Evolutionary conservation across 2,888 invertebrate genomes (phyloP).

Genomic region (Entomobrya proxima): DNA sequence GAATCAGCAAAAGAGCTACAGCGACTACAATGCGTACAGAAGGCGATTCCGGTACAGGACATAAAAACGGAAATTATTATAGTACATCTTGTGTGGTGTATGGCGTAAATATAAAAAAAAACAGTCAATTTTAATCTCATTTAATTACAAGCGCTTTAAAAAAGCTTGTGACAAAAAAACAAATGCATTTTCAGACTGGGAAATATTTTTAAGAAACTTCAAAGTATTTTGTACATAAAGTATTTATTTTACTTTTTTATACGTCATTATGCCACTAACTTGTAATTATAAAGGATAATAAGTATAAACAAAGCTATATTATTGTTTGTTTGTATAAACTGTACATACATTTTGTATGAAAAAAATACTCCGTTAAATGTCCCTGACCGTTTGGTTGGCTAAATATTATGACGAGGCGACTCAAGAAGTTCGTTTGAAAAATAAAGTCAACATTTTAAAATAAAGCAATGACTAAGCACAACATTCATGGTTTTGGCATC

Average conservation of each 20-base stretch:
- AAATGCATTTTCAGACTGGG: neutral
- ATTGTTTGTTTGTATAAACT: neutral
- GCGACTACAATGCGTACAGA: too few relatives aligned
- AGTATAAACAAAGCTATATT: neutral
- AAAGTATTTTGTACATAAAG: neutral
- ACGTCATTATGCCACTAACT: neutral
- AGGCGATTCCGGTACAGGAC: neutral
- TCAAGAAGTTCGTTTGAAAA: too few relatives aligned
- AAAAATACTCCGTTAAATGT: neutral
- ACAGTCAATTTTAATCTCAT: constrained; percentile 2
- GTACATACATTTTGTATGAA: constrained; percentile 24
- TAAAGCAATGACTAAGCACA: too few relatives aligned
- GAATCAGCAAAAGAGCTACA: neutral
- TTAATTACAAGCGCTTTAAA: too few relatives aligned
- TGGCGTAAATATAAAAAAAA: too few relatives aligned
- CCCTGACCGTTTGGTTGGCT: neutral
- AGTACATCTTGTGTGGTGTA: neutral
- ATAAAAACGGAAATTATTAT: neutral
- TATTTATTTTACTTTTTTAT: constrained; percentile 27
- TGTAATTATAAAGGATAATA: neutral
- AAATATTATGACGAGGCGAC: too few relatives aligned
- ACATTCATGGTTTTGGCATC: too few relatives aligned
- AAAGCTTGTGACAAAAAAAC: too few relatives aligned
- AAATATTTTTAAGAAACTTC: neutral
- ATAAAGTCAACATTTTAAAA: too few relatives aligned